Evolutionary conservation across 2,888 invertebrate species (phyloP).

Genomic region (Lycaena phlaeas): DNA sequence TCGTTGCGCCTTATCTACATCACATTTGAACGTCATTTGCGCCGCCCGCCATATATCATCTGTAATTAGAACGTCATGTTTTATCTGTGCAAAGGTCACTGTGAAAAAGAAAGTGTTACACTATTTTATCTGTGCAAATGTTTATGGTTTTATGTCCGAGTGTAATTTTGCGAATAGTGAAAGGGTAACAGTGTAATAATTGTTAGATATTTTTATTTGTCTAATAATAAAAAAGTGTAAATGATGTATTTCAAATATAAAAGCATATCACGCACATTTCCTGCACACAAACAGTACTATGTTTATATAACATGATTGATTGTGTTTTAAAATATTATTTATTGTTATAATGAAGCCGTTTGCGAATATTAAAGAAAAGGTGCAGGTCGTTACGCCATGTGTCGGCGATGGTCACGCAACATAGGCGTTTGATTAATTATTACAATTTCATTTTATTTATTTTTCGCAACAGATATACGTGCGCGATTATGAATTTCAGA

Average conservation of each 20-base stretch:
- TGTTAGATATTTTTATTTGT: not conserved
- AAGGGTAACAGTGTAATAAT: not conserved
- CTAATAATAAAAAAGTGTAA: too few species aligned
- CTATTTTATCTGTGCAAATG: not conserved
- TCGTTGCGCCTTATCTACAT: conserved; percentile 32
- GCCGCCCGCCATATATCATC: conserved; percentile 26
- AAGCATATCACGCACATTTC: too few species aligned
- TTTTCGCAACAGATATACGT: not conserved
- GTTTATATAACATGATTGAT: not conserved
- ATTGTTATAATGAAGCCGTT: conserved; percentile 2
- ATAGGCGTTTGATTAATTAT: conserved; percentile 5
- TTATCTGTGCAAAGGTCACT: conserved; percentile 8
- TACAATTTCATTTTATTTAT: conserved; percentile 5
- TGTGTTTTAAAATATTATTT: conserved; percentile 1
- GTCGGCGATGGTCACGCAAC: conserved; percentile 9
- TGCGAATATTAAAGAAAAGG: not conserved
- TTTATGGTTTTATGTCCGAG: too few species aligned
- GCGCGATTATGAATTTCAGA: not conserved
- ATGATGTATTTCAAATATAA: too few species aligned
- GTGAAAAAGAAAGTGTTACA: not conserved
- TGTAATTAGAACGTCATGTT: conserved; percentile 30
- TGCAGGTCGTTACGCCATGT: conserved; percentile 9
- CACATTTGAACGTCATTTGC: conserved; percentile 17
- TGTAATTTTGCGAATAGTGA: too few species aligned
- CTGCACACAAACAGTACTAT: too few species aligned